phyloP scores from a whole-genome alignment of 1,140 invertebrate genomes.

The Dinothrombium tinctorium region DNA sequence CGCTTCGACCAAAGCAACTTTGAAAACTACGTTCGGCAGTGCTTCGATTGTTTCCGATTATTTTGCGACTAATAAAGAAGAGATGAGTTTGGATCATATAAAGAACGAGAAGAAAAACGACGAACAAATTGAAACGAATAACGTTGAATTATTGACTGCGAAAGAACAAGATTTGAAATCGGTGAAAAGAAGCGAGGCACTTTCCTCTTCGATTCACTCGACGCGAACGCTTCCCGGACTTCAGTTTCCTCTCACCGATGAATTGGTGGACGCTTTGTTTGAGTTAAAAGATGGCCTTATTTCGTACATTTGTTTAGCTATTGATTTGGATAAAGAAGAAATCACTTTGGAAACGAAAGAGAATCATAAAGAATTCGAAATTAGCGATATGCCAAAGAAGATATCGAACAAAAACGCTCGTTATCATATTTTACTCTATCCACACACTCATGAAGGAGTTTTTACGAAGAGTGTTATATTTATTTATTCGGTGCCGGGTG shows the following conservation, averaged over 20 bases:
- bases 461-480: constrained; percentile 65
- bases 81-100: too few relatives aligned
- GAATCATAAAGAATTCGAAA: constrained; percentile 24
- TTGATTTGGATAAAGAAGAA: constrained; percentile 44
- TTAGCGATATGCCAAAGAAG: constrained; percentile 39
- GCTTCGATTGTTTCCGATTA: constrained; percentile 72
- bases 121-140: not conserved
- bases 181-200: constrained; percentile 2
- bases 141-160: constrained; percentile 6
- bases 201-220: not conserved
- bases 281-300: constrained; percentile 22
- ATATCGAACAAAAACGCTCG: constrained; percentile 58
- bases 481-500: constrained; percentile 92
- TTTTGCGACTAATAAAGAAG: constrained; percentile 50
- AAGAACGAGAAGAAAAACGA: not conserved
- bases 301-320: constrained; percentile 34
- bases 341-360: constrained; percentile 42
- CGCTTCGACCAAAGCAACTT: constrained; percentile 88
- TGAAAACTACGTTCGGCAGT: constrained; percentile 86
- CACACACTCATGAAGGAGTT: constrained; percentile 76
- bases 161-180: constrained; percentile 3
- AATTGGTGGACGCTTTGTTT: constrained; percentile 44
- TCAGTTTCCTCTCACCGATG: constrained; percentile 66
- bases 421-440: constrained; percentile 76
- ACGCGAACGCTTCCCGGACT: constrained; percentile 63